Evolutionary conservation across 2,888 invertebrate genomes (phyloP), one percentile per base, ranked within the genome.

Genomic region (Campoletis raptor): DNA sequence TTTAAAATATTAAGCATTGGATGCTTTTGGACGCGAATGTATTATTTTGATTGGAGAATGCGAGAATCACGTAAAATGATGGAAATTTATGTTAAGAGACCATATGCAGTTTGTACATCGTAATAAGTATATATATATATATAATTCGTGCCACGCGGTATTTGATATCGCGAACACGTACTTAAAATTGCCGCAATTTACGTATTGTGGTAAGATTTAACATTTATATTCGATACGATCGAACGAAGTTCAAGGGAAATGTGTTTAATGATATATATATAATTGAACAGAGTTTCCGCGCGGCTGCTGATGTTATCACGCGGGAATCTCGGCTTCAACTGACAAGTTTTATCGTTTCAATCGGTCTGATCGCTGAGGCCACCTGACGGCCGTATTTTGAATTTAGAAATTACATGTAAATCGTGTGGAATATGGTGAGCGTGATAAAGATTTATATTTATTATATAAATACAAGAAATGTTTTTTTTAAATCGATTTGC

Each of bases 291-390:
- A 52, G 67, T 9, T 24, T 67, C 21, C 77, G 69, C 86, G 84
- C 76, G 61, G 80, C 81, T 57, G 54, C 73, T 70, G 86, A 81
- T 81, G 81, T 64, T 86, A 79, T 69, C 84, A 48, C 86, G 78
- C 86, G 74, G 73, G 70, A 81, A 61, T 81, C 78, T 37, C 73
- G 64, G 81, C 84, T 81, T 78, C 30, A 80, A 86, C 86, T 86
- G 74, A 37, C 15, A 5, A 52, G 48, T 74, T 24, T 66, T 66
- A 36, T 37, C 77, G 48, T 10, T 7, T 10, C 36, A 52, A 52
- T 10, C 15, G 7, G 45, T 42, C 45, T 30, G 36, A 61, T 45
- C n/a, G 12, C 37, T 45, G 45, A 30, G 61, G 76, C 76, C 76
- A 57, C 21, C 76, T 45, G n/a, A 2, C 64, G 45, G 42, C 45